Conservation (phyloP, 2,113 vertebrate genomes). For the Eretmochelys imbricata region DNA sequence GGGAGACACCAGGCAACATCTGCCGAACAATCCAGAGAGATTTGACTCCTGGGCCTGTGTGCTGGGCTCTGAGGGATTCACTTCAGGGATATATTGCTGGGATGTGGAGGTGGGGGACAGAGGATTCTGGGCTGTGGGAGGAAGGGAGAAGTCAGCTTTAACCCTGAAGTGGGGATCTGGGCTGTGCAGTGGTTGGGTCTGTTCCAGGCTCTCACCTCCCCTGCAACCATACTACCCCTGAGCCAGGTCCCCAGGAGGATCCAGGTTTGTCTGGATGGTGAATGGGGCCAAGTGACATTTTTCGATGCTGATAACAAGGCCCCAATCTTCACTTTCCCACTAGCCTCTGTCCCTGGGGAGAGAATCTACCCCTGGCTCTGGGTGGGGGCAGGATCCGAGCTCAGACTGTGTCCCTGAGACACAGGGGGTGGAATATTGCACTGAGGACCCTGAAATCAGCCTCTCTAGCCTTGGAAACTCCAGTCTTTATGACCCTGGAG, state of each 20-base stretch:
- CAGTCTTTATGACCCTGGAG: background rate
- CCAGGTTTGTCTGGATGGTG: slow-evolving; percentile 46
- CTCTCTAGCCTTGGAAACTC: too few species aligned
- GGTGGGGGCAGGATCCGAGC: background rate
- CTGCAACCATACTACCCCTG: slow-evolving; percentile 44
- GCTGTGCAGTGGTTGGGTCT: slow-evolving; percentile 37
- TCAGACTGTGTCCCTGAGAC: background rate
- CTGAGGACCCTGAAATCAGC: too few species aligned
- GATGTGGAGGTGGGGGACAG: background rate
- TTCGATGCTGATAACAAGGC: slow-evolving; percentile 55
- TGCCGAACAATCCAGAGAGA: too few species aligned
- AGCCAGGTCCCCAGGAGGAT: slow-evolving; percentile 11
- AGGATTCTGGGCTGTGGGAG: slow-evolving; percentile 49
- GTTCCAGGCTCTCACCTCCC: slow-evolving; percentile 54
- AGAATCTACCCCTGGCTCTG: background rate
- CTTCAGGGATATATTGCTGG: too few species aligned
- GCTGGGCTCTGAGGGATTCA: too few species aligned
- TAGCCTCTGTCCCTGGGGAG: background rate
- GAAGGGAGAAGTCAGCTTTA: slow-evolving; percentile 64
- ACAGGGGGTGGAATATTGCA: background rate
- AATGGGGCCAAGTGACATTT: slow-evolving; percentile 59
- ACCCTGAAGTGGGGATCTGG: slow-evolving; percentile 71
- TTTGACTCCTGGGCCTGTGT: too few species aligned
- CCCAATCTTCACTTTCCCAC: slow-evolving; percentile 57
- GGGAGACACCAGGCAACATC: too few species aligned